These are phyloP conservation scores for Thunnus albacares DNA, from an alignment of 2,797 vertebrate genomes.

Conservation along the genomic window DNA sequence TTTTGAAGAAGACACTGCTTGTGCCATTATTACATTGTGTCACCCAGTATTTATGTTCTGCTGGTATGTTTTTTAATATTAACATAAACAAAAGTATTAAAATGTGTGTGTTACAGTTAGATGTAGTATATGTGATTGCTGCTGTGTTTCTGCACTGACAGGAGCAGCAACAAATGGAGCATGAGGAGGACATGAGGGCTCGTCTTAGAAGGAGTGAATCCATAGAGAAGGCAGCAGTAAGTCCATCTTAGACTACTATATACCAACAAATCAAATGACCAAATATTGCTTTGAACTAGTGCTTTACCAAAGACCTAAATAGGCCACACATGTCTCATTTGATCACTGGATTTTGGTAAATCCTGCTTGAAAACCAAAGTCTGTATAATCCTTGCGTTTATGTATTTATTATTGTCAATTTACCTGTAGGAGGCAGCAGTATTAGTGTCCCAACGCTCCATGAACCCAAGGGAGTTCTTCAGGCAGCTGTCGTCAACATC, in stretches of 20 bases:
- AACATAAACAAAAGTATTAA: not conserved
- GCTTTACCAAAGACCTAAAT: not conserved
- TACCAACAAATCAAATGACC: not conserved
- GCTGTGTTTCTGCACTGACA: slow-evolving; percentile 66
- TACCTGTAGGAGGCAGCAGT: slow-evolving; percentile 86
- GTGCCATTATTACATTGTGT: not conserved
- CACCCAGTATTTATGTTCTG: no score
- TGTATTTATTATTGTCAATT: not conserved
- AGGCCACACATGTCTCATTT: not conserved
- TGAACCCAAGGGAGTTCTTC: slow-evolving; percentile 90
- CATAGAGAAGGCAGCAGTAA: slow-evolving; percentile 90
- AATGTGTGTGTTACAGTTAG: not conserved
- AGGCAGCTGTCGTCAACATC: slow-evolving; percentile 86
- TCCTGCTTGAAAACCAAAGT: not conserved
- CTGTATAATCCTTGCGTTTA: not conserved
- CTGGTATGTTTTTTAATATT: no score
- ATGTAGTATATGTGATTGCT: slow-evolving; percentile 22
- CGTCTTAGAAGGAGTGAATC: slow-evolving; percentile 85
- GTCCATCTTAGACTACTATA: slow-evolving; percentile 40
- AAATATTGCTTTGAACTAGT: not conserved
- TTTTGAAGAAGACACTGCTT: no score
- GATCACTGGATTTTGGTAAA: not conserved
- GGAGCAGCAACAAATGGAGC: slow-evolving; percentile 88
- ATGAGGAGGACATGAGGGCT: slow-evolving; percentile 87
- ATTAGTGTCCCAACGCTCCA: slow-evolving; percentile 87